Conservation (phyloP, 2,888 invertebrate species). For the Drosophila fungiperda region DNA sequence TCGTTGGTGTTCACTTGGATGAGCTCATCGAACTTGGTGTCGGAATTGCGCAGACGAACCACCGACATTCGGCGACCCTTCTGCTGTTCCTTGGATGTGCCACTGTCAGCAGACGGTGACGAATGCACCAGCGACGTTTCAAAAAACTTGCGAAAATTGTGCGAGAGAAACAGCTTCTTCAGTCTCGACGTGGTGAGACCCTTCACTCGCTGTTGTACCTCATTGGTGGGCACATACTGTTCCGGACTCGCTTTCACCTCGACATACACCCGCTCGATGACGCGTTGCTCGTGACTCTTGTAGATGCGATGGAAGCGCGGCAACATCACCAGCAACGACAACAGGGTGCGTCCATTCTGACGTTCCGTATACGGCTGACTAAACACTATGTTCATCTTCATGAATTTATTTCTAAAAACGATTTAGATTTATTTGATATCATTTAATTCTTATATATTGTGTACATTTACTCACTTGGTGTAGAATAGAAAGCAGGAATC, state of each 20-base stretch:
- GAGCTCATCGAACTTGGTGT: constrained; percentile 86
- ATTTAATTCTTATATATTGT: too few species aligned
- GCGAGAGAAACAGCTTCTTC: constrained; percentile 74
- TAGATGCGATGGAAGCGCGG: constrained; percentile 88
- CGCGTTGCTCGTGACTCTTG: constrained; percentile 85
- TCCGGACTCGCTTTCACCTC: constrained; percentile 78
- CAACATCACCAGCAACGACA: constrained; percentile 87
- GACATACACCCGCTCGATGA: constrained; percentile 79
- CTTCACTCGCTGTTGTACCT: constrained; percentile 46
- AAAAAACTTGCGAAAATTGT: constrained; percentile 87
- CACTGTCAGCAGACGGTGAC: constrained; percentile 1
- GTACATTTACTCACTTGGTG: constrained; percentile 69
- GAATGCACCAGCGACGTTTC: constrained; percentile 82
- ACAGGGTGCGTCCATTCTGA: constrained; percentile 84
- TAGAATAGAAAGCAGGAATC: constrained; percentile 87
- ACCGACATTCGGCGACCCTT: constrained; percentile 85
- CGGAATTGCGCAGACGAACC: constrained; percentile 87
- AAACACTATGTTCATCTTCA: constrained; percentile 87
- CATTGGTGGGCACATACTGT: constrained; percentile 28
- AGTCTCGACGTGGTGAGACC: constrained; percentile 55
- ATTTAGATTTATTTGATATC: background rate
- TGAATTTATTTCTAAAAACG: constrained; percentile 86
- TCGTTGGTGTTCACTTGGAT: constrained; percentile 67
- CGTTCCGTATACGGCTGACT: constrained; percentile 88
- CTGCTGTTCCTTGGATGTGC: constrained; percentile 45